Base-by-base conservation (phyloP, 2,113 vertebrate genomes). In the Crotalus tigris region DNA sequence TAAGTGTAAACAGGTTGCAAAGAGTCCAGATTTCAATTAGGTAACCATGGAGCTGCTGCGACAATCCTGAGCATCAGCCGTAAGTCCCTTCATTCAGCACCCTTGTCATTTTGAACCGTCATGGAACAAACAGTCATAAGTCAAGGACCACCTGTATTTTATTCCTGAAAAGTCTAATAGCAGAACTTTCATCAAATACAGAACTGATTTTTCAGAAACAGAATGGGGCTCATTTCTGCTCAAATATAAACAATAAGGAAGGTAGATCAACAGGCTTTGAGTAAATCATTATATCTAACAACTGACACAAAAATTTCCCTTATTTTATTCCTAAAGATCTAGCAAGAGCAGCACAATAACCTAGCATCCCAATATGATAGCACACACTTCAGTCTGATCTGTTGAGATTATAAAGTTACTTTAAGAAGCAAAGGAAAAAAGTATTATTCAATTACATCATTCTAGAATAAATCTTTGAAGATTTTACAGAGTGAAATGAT, bases 301-400 rank as follows among this genome's bases (percentile, higher is more conserved):
- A 0, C 86, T 94, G 91, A 89, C 94, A 94, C 26, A 90, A 58
- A 95, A 92, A 85, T 88, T 58, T 85, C 26, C 58, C 51, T 94
- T 94, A 92, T 81, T 57, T 95, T 86, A 87, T 81, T 61, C 92
- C 89, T 89, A 94, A 93, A 39, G 75, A 24, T 91, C 57, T 39
- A 81, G 0, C 11, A 55, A 0, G 7, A 26, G 44, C 33, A 89
- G 39, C 5, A 23, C 29, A 8, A n/a, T 69, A 15, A 59, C 5
- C 44, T 53, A 85, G 6, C 17, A 23, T 86, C 33, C 24, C 86
- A 11, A 7, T 54, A 89, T 54, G 54, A 85, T 26, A 64, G n/a
- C 9, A 55, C 3, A 51, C 15, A 51, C 91, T 89, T 87, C 46
- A 91, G 15, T 24, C 2, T 49, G 85, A 49, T 33, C n/a, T 86